These are phyloP conservation scores for Gobio occitaniae DNA, from an alignment of 2,797 vertebrate genomes.

Conservation along the genomic window DNA sequence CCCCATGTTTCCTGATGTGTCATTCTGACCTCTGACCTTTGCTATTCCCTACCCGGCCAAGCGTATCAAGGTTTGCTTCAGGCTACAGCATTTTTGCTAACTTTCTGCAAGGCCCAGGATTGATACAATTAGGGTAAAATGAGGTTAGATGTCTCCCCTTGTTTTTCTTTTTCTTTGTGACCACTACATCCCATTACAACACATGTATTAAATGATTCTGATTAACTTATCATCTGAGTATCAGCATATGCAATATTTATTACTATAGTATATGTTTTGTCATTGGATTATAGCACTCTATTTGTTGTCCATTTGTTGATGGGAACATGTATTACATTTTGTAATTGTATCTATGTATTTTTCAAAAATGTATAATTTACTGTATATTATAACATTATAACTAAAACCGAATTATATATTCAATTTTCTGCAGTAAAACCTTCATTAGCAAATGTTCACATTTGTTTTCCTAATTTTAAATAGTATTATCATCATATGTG, in stretches of 20 bases:
- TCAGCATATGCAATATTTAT: not conserved
- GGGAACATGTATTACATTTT: not conserved
- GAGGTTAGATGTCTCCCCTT: not conserved
- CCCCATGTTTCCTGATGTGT: constrained; percentile 56
- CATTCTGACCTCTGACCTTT: constrained; percentile 18
- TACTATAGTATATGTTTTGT: not conserved
- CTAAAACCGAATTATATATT: too few relatives aligned
- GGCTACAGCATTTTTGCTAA: not conserved
- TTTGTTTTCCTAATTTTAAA: not conserved
- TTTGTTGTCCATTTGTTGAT: not conserved
- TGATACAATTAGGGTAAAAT: not conserved
- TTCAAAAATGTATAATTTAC: too few relatives aligned
- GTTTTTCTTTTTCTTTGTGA: not conserved
- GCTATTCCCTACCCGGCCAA: not conserved
- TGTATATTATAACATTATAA: too few relatives aligned
- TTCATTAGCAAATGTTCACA: too few relatives aligned
- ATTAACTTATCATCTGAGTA: not conserved
- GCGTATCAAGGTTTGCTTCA: not conserved
- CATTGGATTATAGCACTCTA: not conserved
- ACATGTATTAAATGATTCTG: not conserved
- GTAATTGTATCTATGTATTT: too few relatives aligned
- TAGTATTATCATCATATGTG: not conserved
- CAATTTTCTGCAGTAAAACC: too few relatives aligned
- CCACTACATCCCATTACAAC: not conserved
- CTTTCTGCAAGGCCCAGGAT: not conserved